Conservation (phyloP, 2,113 vertebrate genomes). For the Haemorhous mexicanus region DNA sequence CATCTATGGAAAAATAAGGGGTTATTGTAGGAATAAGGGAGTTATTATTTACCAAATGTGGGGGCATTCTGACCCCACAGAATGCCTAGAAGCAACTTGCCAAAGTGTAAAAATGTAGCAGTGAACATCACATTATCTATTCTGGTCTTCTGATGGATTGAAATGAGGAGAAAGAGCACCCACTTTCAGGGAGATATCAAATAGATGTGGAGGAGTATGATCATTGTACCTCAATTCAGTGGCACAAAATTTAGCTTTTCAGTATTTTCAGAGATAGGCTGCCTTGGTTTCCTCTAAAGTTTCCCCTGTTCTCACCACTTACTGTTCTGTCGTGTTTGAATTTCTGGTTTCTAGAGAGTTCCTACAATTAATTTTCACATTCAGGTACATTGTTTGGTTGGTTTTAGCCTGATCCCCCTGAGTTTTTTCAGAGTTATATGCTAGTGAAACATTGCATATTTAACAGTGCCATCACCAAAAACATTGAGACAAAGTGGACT, state of each 20-base stretch:
- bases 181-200: background rate
- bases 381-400: rapidly evolving
- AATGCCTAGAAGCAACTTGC: background rate
- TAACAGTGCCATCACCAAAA: background rate
- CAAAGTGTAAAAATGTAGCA: background rate
- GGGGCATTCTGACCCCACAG: background rate
- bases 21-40: background rate
- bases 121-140: background rate
- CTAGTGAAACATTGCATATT: background rate
- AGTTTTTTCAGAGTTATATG: background rate
- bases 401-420: background rate
- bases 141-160: background rate
- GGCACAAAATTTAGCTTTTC: background rate
- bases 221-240: background rate
- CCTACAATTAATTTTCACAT: background rate
- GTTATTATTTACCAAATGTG: slow-evolving; percentile 8
- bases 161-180: background rate
- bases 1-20: background rate
- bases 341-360: background rate
- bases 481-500: background rate
- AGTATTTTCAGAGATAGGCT: background rate
- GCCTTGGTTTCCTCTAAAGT: background rate
- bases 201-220: background rate
- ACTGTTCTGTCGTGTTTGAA: background rate
- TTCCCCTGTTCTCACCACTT: background rate